Evolutionary conservation across 2,797 vertebrate genomes (phyloP), one percentile per base, ranked within the genome.

Genomic region (Morus bassanus): DNA sequence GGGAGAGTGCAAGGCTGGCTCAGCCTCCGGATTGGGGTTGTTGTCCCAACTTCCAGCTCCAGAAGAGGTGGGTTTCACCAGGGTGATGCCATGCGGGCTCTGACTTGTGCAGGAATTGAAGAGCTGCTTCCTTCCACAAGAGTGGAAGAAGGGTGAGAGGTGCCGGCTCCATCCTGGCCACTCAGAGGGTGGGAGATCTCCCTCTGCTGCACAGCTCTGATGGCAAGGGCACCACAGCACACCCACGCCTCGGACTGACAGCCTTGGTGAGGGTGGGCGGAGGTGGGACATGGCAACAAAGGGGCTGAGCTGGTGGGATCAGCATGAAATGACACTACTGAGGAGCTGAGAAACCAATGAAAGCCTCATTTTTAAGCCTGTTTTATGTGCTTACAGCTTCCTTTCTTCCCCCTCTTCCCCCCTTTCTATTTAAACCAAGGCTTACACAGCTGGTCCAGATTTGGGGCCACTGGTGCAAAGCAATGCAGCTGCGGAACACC

Each of bases 401-500:
- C 37, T 77, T 77, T 39, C 69, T 28, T 5, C 12, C 13, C 4
- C 4, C 3, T 18, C 23, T 10, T 17, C 43, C 19, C 30, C 18
- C 15, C 12, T 56, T 65, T 61, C 56, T 18, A 4, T 51, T 77
- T 37, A 81, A 91, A 31, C 21, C 39, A 50, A 39, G 54, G 25
- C 75, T 87, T 6, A 19, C 45, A 5, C 54, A 53, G 46, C 65
- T 87, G 59, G 9, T 25, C 45, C 54, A 68, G 25, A 8, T 54
- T 23, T 91, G 35, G 16, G 60, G 45, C 21, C 11, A 3, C 35
- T 37, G 54, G 37, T 86, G 64, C 35, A 67, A 46, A 86, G 69
- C 0, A 0, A 27, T 15, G 48, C n/a, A 54, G 43, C 4, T 27
- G 33, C 69, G 61, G 77, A n/a, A 33, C 6, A 10, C 24, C 24